Base-by-base conservation (phyloP, 2,113 vertebrate species). In the Cyanoramphus novaezelandiae region DNA sequence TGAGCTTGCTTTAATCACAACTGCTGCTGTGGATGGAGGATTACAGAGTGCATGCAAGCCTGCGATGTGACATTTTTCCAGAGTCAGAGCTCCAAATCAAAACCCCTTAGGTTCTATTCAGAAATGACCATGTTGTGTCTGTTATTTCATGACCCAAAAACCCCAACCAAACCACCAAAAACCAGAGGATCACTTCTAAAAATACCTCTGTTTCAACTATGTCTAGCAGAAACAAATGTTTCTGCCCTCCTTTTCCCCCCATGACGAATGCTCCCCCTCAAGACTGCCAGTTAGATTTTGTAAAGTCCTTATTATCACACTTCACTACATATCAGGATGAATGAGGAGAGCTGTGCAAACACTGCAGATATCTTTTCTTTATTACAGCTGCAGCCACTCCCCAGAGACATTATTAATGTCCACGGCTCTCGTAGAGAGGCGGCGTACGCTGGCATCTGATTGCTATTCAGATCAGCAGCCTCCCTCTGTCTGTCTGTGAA, bases 401-500 rank as follows among this genome's bases (percentile, higher is more conserved):
- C 91, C 9, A 23, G 96, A 97, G 97, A 96, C 25, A 6, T 93
- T 96, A 95, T 96, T 95, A 95, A 97, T 85, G 95, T 97, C 96
- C 95, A 28, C 0, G 52, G 85, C 88, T 96, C 96, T 92, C 9
- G 9, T 35, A 50, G 90, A 93, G 93, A 95, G 72, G 90, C 50
- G 1, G 95, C 44, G 60, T 90, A 80, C 0, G 3, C 37, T 90
- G 94, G 95, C 94, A 85, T 96, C 96, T 96, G 96, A 97, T 97
- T 97, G 65, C 97, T 92, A 94, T 94, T 98, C 96, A 91, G 93
- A 97, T 96, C 97, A 79, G 96, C 92, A 93, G 82, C 92, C 74
- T 93, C 81, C 64, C 94, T 88, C 90, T 31, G 90, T 91, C 97
- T 96, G 90, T 78, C 95, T 96, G 95, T 93, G 91, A 96, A 93